These are phyloP conservation scores for Trogon melanurus DNA, from an alignment of 2,113 vertebrate species.

Conservation along the genomic window DNA sequence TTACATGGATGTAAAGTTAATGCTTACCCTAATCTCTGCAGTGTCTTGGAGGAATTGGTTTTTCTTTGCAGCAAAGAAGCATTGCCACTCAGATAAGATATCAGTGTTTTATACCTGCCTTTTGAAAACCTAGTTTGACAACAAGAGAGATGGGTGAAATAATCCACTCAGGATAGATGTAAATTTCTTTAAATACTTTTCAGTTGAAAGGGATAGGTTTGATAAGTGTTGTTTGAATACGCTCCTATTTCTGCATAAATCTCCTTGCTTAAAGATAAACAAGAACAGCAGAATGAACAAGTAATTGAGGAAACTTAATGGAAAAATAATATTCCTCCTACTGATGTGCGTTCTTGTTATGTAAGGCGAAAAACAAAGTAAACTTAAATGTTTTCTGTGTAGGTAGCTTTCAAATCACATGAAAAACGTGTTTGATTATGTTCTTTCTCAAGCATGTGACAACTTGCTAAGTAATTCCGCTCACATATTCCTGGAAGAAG, in stretches of 20 bases:
- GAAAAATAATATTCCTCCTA: constrained; percentile 43
- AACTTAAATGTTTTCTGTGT: constrained; percentile 38
- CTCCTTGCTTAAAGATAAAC: background rate
- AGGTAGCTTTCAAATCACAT: constrained; percentile 33
- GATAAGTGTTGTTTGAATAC: background rate
- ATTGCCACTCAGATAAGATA: constrained; percentile 8
- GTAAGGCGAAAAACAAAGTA: background rate
- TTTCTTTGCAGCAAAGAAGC: constrained; percentile 12
- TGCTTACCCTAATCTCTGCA: constrained; percentile 14
- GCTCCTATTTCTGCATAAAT: background rate
- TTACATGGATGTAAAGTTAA: constrained; percentile 13
- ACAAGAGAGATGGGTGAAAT: constrained; percentile 17
- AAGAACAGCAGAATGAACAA: background rate
- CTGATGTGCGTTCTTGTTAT: background rate
- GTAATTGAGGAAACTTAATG: constrained; percentile 2
- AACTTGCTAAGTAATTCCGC: background rate
- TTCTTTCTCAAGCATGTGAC: constrained; percentile 10
- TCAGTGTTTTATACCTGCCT: background rate
- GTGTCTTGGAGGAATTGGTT: constrained; percentile 25
- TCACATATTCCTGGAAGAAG: background rate
- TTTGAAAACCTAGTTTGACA: background rate
- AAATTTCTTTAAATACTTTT: background rate
- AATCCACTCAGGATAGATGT: background rate
- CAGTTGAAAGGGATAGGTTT: background rate
- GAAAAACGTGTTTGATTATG: constrained; percentile 3